These are phyloP conservation scores for Neotoxoptera formosana DNA, from an alignment of 1,140 invertebrate species.

Conservation along the genomic window DNA sequence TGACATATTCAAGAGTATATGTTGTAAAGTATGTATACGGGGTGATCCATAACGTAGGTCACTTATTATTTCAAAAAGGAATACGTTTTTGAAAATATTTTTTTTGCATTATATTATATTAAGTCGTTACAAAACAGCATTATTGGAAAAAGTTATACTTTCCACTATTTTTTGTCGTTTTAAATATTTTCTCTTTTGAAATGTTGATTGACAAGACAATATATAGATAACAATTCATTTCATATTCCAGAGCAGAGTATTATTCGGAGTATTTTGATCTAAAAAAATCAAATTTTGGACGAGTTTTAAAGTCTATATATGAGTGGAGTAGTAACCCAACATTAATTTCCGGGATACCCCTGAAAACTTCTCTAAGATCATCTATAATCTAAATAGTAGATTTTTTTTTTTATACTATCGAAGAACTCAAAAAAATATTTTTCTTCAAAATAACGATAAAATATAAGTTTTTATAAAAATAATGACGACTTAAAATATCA, in stretches of 20 bases:
- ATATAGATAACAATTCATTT: too few species aligned
- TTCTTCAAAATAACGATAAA: too few species aligned
- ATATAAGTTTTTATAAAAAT: too few species aligned
- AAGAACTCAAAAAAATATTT: neutral
- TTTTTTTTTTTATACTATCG: neutral
- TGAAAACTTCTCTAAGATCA: neutral
- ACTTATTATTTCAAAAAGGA: neutral
- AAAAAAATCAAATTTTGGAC: neutral
- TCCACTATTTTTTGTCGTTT: neutral
- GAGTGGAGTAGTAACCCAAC: too few species aligned
- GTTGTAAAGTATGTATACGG: neutral
- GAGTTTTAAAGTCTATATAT: neutral
- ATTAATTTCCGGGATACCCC: too few species aligned
- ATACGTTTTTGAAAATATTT: neutral
- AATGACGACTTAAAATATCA: neutral
- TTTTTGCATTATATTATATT: neutral
- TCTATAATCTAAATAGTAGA: neutral
- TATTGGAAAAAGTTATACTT: neutral
- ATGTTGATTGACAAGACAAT: too few species aligned
- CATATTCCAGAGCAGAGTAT: neutral
- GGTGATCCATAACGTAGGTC: neutral
- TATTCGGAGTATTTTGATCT: neutral
- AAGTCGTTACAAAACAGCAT: neutral
- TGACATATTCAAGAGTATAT: neutral
- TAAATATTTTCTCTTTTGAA: too few species aligned